These are phyloP conservation scores for Triplophysa siluroides DNA, from an alignment of 2,113 vertebrate species.

Conservation along the genomic window DNA sequence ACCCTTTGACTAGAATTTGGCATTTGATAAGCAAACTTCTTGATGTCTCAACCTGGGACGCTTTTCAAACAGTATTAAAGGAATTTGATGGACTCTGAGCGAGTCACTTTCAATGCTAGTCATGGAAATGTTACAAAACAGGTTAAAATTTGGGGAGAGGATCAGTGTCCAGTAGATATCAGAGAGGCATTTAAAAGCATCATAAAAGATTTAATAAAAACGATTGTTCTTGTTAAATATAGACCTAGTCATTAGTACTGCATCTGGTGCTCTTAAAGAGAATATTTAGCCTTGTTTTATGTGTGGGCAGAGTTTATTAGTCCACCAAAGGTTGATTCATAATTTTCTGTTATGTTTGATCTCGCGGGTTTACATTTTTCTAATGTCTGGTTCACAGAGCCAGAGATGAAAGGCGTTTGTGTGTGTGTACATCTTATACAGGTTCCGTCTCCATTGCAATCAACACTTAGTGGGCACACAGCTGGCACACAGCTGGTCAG, in stretches of 20 bases:
- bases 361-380: neutral
- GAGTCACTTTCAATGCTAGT: too few relatives aligned
- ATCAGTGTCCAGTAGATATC: neutral
- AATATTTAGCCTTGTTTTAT: conserved; percentile 2
- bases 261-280: conserved; percentile 14
- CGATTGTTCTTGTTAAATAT: neutral
- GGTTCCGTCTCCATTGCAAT: conserved; percentile 68
- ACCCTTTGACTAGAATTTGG: too few relatives aligned
- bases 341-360: conserved; percentile 5
- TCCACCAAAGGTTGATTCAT: conserved; percentile 19
- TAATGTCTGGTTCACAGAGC: conserved; percentile 48
- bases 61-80: too few relatives aligned
- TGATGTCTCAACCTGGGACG: too few relatives aligned
- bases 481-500: conserved; percentile 73
- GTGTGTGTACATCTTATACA: conserved; percentile 63
- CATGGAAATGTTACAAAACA: too few relatives aligned
- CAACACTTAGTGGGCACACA: conserved; percentile 68
- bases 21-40: too few relatives aligned
- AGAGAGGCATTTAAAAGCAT: neutral
- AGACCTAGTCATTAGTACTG: neutral
- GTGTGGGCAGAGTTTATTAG: conserved; percentile 10
- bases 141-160: too few relatives aligned
- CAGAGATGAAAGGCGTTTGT: conserved; percentile 59
- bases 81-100: too few relatives aligned
- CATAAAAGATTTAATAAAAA: neutral